These are phyloP conservation scores for Hydropotes inermis DNA, from an alignment of 2,113 vertebrate species.

Conservation along the genomic window DNA sequence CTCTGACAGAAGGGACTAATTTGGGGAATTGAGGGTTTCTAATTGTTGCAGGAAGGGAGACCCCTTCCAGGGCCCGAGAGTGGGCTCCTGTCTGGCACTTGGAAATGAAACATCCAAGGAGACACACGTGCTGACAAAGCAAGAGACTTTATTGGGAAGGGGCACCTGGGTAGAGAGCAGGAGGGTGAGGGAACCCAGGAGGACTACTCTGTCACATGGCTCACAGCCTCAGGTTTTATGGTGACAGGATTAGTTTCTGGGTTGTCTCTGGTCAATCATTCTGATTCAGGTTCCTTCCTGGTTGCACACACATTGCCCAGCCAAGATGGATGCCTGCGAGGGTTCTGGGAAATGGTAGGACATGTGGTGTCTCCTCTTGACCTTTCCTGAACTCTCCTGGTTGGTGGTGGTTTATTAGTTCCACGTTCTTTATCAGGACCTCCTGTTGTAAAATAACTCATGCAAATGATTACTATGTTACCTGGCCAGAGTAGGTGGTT, in stretches of 20 bases:
- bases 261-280: not conserved
- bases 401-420: not conserved
- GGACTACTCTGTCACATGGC: not conserved
- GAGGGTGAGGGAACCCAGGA: not conserved
- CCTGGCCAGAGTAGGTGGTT: not conserved
- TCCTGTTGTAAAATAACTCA: not conserved
- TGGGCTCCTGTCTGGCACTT: not conserved
- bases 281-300: not conserved
- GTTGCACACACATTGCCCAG: not conserved
- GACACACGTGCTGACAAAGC: not conserved
- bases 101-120: not conserved
- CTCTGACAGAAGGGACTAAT: not conserved
- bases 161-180: not conserved
- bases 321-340: not conserved
- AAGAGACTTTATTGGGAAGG: not conserved
- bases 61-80: not conserved
- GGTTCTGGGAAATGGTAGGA: not conserved
- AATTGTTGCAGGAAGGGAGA: not conserved
- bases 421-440: not conserved
- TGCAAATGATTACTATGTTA: not conserved
- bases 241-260: not conserved
- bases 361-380: not conserved
- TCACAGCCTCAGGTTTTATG: not conserved
- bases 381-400: not conserved
- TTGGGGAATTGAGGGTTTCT: not conserved